phyloP scores from a whole-genome alignment of 2,797 vertebrate genomes.

The Chanos chanos region DNA sequence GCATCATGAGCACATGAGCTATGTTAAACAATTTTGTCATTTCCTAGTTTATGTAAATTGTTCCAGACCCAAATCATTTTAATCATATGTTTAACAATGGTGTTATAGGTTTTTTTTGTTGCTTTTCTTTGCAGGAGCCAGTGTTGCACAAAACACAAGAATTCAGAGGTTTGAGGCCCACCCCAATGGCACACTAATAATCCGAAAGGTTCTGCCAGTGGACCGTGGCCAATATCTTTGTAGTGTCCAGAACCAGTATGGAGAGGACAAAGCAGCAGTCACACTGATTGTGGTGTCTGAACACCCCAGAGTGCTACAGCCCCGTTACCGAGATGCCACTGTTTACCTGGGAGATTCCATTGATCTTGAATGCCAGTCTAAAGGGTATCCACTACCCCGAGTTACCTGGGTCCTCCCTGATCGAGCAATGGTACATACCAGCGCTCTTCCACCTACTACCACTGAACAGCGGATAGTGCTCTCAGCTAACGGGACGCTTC shows the following conservation, averaged over 20 bases:
- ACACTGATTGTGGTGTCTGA: slow-evolving; percentile 72
- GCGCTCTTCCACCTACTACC: slow-evolving; percentile 37
- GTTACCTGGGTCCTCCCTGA: slow-evolving; percentile 88
- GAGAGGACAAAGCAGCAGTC: slow-evolving; percentile 68
- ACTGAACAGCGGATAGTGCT: slow-evolving; percentile 64
- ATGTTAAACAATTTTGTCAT: too few species aligned
- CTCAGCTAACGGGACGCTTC: slow-evolving; percentile 75
- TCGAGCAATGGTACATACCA: slow-evolving; percentile 55
- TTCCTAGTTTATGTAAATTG: too few species aligned
- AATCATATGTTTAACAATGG: neutral
- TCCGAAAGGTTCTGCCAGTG: slow-evolving; percentile 71
- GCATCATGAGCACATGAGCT: too few species aligned
- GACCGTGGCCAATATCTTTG: slow-evolving; percentile 87
- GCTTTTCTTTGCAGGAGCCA: slow-evolving; percentile 64
- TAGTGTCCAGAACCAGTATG: slow-evolving; percentile 78
- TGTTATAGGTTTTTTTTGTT: neutral
- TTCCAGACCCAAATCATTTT: neutral
- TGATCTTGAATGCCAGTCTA: slow-evolving; percentile 76
- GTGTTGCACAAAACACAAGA: slow-evolving; percentile 72
- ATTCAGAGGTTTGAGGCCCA: slow-evolving; percentile 81
- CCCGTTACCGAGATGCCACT: slow-evolving; percentile 73
- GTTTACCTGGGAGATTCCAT: slow-evolving; percentile 74
- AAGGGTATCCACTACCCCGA: slow-evolving; percentile 72
- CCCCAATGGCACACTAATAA: slow-evolving; percentile 81
- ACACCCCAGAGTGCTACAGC: slow-evolving; percentile 72